Evolutionary conservation across 1,140 invertebrate species (phyloP).

Genomic region (Gryon sp.): DNA sequence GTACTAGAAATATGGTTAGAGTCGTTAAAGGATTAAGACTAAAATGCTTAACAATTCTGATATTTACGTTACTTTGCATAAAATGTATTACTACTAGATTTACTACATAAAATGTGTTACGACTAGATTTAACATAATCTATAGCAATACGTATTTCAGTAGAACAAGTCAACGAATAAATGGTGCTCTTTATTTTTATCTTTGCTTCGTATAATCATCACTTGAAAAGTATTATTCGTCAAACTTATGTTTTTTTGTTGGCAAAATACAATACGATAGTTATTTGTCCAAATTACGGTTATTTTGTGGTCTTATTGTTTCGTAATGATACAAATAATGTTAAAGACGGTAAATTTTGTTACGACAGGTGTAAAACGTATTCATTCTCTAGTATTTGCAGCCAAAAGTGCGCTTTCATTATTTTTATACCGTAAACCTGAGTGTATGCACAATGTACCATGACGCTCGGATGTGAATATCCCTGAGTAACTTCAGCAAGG

Average conservation of each 20-base stretch:
- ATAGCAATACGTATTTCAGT: too few relatives aligned
- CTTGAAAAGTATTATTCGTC: constrained; percentile 24
- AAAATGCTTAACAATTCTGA: constrained; percentile 55
- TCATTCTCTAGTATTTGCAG: constrained; percentile 42
- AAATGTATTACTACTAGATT: constrained; percentile 44
- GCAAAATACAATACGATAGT: background rate
- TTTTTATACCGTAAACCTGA: constrained; percentile 54
- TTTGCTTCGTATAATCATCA: too few relatives aligned
- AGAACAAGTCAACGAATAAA: too few relatives aligned
- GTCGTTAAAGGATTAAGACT: constrained; percentile 60
- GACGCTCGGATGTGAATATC: constrained; percentile 57
- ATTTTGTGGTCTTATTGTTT: background rate
- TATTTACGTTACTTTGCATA: constrained; percentile 56
- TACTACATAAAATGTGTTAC: constrained; percentile 26
- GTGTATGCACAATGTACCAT: constrained; percentile 58
- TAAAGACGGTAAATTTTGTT: constrained; percentile 29
- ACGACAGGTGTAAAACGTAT: constrained; percentile 50
- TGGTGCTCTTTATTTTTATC: constrained; percentile 11
- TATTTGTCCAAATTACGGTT: background rate
- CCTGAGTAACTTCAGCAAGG: constrained; percentile 61
- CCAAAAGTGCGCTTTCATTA: constrained; percentile 55
- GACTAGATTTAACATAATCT: too few relatives aligned
- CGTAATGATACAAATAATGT: constrained; percentile 1
- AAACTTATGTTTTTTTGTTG: constrained; percentile 10
- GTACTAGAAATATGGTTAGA: constrained; percentile 48